A percentile compares a stretch with the other conserved stretches of the same genome.
Evolutionary conservation across 1,140 invertebrate species (phyloP).

Genomic region (Cecropterus lyciades): DNA sequence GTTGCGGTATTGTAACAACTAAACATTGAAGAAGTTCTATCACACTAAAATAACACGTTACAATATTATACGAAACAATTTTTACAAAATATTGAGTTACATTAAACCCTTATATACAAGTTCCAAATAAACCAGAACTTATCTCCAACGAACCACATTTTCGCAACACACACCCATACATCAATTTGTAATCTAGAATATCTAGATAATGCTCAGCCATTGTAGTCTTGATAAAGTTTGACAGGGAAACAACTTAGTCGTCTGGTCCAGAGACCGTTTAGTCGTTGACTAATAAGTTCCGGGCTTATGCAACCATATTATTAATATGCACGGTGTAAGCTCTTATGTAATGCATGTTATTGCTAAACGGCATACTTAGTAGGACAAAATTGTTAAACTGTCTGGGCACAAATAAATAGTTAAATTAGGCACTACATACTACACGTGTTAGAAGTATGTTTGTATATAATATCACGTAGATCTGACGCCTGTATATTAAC

Average conservation of each 20-base stretch:
- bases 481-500: no score
- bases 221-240: slow-evolving; percentile 24
- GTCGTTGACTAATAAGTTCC: slow-evolving; percentile 30
- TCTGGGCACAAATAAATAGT: not conserved
- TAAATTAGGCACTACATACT: not conserved
- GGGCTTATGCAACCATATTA: slow-evolving; percentile 26
- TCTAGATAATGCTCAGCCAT: slow-evolving; percentile 18
- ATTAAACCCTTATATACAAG: no score
- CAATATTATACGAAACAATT: no score
- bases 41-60: no score
- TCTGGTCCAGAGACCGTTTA: slow-evolving; percentile 11
- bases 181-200: slow-evolving; percentile 21
- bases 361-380: slow-evolving; percentile 6
- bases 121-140: not conserved
- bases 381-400: slow-evolving; percentile 22
- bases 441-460: no score
- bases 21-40: no score
- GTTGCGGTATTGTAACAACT: no score
- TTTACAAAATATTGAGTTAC: no score
- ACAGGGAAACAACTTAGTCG: slow-evolving; percentile 22
- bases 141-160: not conserved
- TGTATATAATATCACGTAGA: no score
- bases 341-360: slow-evolving; percentile 24
- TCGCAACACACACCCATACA: slow-evolving; percentile 16
- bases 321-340: slow-evolving; percentile 23